These are phyloP conservation scores for Chaenodraco wilsoni DNA, from an alignment of 2,797 vertebrate species.

Conservation along the genomic window DNA sequence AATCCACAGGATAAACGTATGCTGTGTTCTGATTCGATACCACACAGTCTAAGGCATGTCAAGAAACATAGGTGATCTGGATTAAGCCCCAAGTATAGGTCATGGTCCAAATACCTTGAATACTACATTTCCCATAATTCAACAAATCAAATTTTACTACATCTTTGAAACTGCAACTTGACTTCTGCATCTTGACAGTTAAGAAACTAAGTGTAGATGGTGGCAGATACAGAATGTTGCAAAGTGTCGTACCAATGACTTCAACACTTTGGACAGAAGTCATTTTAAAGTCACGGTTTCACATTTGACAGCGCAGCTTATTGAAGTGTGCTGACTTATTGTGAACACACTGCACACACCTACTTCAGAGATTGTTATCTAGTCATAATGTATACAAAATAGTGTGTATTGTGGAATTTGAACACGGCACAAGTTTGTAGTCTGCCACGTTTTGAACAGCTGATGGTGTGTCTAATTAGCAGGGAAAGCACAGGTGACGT, in stretches of 20 bases:
- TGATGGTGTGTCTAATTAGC: constrained; percentile 8
- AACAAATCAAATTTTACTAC: not conserved
- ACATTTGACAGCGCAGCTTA: not conserved
- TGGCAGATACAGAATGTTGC: not conserved
- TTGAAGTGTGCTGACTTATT: not conserved
- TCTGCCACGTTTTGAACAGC: not conserved
- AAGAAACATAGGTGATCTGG: not conserved
- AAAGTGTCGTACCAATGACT: not conserved
- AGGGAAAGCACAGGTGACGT: constrained; percentile 1
- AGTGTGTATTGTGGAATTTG: constrained; percentile 7
- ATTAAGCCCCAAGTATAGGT: not conserved
- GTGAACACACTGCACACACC: not conserved
- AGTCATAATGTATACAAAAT: not conserved
- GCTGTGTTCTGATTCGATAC: constrained; percentile 10
- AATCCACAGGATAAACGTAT: not conserved
- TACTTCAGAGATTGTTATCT: not conserved
- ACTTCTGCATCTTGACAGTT: too few relatives aligned
- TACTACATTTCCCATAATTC: constrained; percentile 2
- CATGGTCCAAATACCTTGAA: not conserved
- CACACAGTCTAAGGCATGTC: not conserved
- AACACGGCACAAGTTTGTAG: not conserved
- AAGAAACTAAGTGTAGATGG: not conserved
- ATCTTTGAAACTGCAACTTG: not conserved
- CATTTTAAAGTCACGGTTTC: not conserved
- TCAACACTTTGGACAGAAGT: not conserved